Percentiles rank a stretch among this genome's conserved stretches.
Evolutionary conservation across 92 coral and sea anemone genomes (phyloP).

Genomic region (Zoanthus sansibaricus): DNA sequence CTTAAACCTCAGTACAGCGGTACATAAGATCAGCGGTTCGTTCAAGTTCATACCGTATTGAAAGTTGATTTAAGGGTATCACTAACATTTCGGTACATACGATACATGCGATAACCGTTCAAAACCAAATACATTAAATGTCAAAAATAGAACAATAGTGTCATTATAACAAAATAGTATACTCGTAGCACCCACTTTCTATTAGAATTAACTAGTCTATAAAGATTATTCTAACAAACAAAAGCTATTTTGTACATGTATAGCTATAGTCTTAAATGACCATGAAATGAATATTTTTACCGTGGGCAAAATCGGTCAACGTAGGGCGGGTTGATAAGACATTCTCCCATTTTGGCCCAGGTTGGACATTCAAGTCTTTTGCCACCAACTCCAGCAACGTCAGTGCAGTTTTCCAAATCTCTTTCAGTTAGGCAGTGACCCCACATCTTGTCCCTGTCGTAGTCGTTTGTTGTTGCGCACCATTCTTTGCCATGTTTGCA

Average conservation of each 20-base stretch:
- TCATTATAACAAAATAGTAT: no score
- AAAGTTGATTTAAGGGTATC: no score
- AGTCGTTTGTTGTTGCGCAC: constrained; percentile 28
- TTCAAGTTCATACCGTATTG: no score
- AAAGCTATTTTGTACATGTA: background rate
- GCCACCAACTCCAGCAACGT: background rate
- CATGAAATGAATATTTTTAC: background rate
- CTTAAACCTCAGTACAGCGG: background rate
- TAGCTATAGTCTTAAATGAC: background rate
- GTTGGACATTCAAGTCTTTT: background rate
- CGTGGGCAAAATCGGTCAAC: constrained; percentile 20
- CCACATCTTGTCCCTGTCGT: constrained; percentile 29
- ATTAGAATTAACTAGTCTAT: no score
- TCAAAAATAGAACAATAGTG: no score
- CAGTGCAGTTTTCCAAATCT: background rate
- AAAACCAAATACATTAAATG: no score
- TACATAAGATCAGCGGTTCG: no score
- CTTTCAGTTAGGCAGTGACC: constrained; percentile 11
- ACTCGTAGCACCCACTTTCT: no score
- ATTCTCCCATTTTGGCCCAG: constrained; percentile 35
- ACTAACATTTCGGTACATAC: no score
- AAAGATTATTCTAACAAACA: no score
- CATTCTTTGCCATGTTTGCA: background rate
- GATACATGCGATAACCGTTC: no score
- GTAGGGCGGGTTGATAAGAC: constrained; percentile 13